Evolutionary conservation across 2,797 vertebrate species (phyloP), one percentile per base, ranked within the genome.

Genomic region (Phrynocephalus guinanensis): DNA sequence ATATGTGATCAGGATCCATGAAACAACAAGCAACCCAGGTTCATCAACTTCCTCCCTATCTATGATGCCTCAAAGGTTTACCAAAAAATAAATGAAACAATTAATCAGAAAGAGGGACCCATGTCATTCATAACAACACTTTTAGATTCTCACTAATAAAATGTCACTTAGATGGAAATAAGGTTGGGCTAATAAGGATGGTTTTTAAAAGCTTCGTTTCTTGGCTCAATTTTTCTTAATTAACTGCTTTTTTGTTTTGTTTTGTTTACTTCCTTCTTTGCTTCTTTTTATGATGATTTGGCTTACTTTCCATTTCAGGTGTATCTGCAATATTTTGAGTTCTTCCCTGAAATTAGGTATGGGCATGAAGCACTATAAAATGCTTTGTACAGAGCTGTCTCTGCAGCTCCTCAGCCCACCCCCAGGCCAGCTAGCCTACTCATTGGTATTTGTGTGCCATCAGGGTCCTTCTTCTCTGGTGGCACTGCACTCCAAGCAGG

Each of bases 41-140:
- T 33, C 50, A 77, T 44, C 82, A 28, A 66, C 38, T 75, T 24
- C 28, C 20, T 82, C 16, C 52, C 75, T 71, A 70, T 79, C 50
- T 71, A 83, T 30, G 48, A 9, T 56, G 50, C 52, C 30, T 71
- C 77, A 87, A 86, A 87, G 20, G 38, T n/a, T 48, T 60, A 78
- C 13, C 66, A 83, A 78, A 33, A 83, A 78, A 86, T n/a, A 44
- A 87, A 71, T 79, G 66, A 86, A 86, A 79, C 84, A 79, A 86
- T 86, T 70, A 79, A 76, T 84, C 52, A 76, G 76, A 77, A 73
- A 79, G n/a, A 79, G 67, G 76, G 56, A 86, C 30, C 30, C 50
- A 26, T 79, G 76, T 79, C 76, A 79, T 60, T 56, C 66, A 33
- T 22, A n/a, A 70, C 77, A n/a, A 60, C 24, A 30, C 30, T 79